Percentiles rank a stretch among this genome's conserved stretches.
These are phyloP conservation scores for Agrotis segetum DNA, from an alignment of 2,888 invertebrate species.

Conservation along the genomic window DNA sequence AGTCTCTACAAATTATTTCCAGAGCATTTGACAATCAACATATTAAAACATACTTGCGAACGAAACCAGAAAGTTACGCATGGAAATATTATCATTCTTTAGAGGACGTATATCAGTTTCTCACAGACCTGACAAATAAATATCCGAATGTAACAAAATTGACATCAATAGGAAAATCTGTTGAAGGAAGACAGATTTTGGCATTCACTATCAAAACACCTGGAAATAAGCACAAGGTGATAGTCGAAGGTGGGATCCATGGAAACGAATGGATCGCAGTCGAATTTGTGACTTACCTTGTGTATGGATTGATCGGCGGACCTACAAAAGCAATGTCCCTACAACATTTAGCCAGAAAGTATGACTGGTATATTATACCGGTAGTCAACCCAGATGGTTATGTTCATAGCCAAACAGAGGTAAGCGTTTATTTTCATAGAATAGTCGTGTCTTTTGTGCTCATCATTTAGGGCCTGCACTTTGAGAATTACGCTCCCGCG, in stretches of 20 bases:
- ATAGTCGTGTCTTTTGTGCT: neutral
- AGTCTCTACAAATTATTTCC: slow-evolving; percentile 39
- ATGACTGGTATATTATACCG: slow-evolving; percentile 94
- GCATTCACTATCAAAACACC: slow-evolving; percentile 69
- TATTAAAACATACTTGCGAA: slow-evolving; percentile 65
- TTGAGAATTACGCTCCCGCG: too few species aligned
- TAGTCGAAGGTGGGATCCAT: slow-evolving; percentile 92
- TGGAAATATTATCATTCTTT: slow-evolving; percentile 92
- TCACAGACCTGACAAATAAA: slow-evolving; percentile 83
- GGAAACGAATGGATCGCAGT: slow-evolving; percentile 94
- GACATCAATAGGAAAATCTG: slow-evolving; percentile 81
- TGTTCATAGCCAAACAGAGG: slow-evolving; percentile 63
- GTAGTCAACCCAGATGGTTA: slow-evolving; percentile 93
- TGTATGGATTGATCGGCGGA: slow-evolving; percentile 85
- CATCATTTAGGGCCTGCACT: neutral
- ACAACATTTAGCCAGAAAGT: slow-evolving; percentile 80
- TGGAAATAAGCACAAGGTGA: slow-evolving; percentile 81
- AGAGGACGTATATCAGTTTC: slow-evolving; percentile 91
- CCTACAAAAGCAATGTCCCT: slow-evolving; percentile 72
- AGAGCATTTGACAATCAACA: slow-evolving; percentile 79
- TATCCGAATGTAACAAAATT: slow-evolving; percentile 78
- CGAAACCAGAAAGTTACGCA: slow-evolving; percentile 66
- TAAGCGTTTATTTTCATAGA: slow-evolving; percentile 44
- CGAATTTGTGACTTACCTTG: slow-evolving; percentile 91
- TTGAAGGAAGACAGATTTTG: slow-evolving; percentile 83